phyloP scores from a whole-genome alignment of 2,797 vertebrate species.

The Mormyrops attenuatus region DNA sequence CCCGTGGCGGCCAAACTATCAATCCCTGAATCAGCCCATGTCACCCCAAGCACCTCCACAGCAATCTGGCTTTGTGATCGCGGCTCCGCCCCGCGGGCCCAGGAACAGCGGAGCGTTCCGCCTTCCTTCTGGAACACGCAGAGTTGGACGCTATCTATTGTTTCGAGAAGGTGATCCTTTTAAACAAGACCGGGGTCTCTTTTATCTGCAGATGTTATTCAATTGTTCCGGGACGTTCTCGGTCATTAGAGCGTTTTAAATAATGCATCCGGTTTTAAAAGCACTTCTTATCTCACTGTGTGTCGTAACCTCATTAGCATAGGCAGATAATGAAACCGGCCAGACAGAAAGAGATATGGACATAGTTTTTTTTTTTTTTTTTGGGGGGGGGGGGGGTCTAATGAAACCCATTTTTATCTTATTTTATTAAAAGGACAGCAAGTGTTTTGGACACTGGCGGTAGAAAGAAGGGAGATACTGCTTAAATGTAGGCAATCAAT shows the following conservation, averaged over 20 bases:
- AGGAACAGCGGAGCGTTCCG: not conserved
- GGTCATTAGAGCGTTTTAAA: conserved; percentile 73
- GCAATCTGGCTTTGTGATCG: conserved; percentile 68
- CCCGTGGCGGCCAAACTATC: conserved; percentile 68
- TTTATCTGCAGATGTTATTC: conserved; percentile 73
- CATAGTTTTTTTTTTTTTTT: conserved; percentile 37
- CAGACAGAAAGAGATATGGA: conserved; percentile 57
- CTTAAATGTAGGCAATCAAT: not conserved
- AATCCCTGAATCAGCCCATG: conserved; percentile 52
- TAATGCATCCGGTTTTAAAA: conserved; percentile 73
- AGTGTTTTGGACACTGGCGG: conserved; percentile 24
- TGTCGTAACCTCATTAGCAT: conserved; percentile 69
- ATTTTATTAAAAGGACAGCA: conserved; percentile 29
- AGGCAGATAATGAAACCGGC: conserved; percentile 58
- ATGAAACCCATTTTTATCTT: conserved; percentile 22
- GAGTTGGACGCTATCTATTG: conserved; percentile 25
- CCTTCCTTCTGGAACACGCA: conserved; percentile 25
- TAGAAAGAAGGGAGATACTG: not conserved
- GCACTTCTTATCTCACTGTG: conserved; percentile 56
- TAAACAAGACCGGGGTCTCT: conserved; percentile 45
- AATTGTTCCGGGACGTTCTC: conserved; percentile 71
- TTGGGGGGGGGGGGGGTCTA: not conserved
- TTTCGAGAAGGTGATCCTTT: conserved; percentile 50
- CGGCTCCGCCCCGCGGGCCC: conserved; percentile 53
- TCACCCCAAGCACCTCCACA: not conserved